Base-by-base conservation (phyloP, 2,113 vertebrate genomes). In the Anarrhichthys ocellatus region DNA sequence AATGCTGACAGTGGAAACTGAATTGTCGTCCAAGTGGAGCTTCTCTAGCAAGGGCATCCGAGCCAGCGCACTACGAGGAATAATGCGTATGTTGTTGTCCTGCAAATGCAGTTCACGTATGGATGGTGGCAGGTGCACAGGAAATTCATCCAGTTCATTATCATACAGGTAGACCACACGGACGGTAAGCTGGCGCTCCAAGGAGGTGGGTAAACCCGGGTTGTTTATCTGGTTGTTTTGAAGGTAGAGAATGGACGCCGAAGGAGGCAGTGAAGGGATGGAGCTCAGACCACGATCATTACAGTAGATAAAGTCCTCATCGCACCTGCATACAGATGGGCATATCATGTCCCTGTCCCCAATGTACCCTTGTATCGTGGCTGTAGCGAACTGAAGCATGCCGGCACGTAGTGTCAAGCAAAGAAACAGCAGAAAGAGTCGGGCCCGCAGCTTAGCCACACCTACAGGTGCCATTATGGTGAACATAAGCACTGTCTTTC, bases 161-260 rank as follows among this genome's bases (percentile, higher is more conserved):
- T 97, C 97, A 3, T 98, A 99, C 61, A 99, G 96, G 91, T 99
- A 99, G 89, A 99, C 96, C 56, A 98, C 97, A 75, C 93, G 94
- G 56, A 97, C 95, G 0, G 90, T 77, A 50, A 95, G 69, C 80
- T 97, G 96, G 88, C 82, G 15, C 92, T 96, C 67, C 92, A 98
- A 90, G 58, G 94, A 96, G n/a, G 91, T 95, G 29, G 97, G 96
- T 82, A 99, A 94, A 24, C 98, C 98, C 0, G 96, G 95, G 14
- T 97, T 98, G 68, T 95, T 96, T 88, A 99, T 98, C 38, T 96
- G 96, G 93, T 99, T 99, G 94, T 99, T 99, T 87, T 99, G 98
- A 50, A 99, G 96, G 93, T 98, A 99, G 1, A 99, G 96, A 20
- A 97, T 96, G 6, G 97, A 97, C 9, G 97, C 97, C 0, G 95